Evolutionary conservation across 2,888 invertebrate species (phyloP).

Genomic region (Graphium colonna): DNA sequence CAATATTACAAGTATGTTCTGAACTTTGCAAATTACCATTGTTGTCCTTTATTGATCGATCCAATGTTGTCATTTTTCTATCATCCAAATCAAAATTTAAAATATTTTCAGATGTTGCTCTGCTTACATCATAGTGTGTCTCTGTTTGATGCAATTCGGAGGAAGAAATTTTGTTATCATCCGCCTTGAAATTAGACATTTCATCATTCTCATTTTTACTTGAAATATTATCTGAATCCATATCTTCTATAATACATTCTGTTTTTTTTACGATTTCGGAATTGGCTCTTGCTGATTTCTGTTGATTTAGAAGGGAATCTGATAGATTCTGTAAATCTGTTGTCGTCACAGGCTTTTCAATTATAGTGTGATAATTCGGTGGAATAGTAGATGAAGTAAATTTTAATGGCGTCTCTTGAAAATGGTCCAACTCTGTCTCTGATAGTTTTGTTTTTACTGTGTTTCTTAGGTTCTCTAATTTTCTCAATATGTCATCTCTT

Average conservation of each 20-base stretch:
- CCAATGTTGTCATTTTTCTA: background rate
- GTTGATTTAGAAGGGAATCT: constrained; percentile 44
- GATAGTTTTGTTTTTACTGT: constrained; percentile 20
- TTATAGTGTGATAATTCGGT: constrained; percentile 7
- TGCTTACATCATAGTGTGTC: background rate
- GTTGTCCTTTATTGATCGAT: background rate
- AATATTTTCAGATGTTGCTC: background rate
- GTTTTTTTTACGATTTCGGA: background rate
- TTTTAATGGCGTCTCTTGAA: background rate
- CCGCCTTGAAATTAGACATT: background rate
- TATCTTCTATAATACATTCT: background rate
- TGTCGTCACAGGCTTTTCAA: constrained; percentile 29
- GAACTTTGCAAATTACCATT: background rate
- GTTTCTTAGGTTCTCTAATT: constrained; percentile 38
- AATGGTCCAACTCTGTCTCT: background rate
- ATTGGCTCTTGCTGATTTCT: constrained; percentile 15
- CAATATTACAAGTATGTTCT: background rate
- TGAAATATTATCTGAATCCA: constrained; percentile 19
- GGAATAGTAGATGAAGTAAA: background rate
- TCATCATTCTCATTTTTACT: constrained; percentile 2
- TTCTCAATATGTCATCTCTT: constrained; percentile 38
- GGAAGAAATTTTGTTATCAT: background rate
- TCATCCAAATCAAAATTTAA: background rate
- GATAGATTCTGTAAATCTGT: constrained; percentile 57
- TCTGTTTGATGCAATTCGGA: background rate